Evolutionary conservation across 2,888 invertebrate species (phyloP), one percentile per base, ranked within the genome.

Genomic region (Autographa gamma): DNA sequence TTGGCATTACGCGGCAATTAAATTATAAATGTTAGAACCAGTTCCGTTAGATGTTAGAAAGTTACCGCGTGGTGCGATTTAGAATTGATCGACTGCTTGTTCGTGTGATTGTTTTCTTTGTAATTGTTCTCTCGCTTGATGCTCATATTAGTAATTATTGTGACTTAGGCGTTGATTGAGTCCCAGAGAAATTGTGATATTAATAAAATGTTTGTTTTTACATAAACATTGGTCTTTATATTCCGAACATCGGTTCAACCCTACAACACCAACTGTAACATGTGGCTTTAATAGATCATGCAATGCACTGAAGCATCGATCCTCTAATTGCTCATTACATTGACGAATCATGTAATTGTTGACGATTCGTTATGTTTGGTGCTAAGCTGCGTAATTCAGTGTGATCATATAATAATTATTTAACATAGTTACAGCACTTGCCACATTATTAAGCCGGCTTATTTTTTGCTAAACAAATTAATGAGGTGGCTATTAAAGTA

Each of bases 181-280:
- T 92, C 91, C 93, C 91, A 91, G 93, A 92, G 90, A 93, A 94
- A 93, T 92, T 95, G 95, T 95, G 95, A 95, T 95, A 95, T 94
- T 93, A 95, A 92, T 93, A 93, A 93, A 93, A 90, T 90, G 92
- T 93, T 93, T 92, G 90, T 92, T 90, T 86, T 82, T 82, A 73
- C 64, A 74, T 65, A 64, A 79, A 64, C 74, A 76, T 76, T 82
- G 73, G 69, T 73, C 60, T 79, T 79, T 77, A 11, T 54, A 69
- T 78, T 77, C 67, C n/a, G 34, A 60, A 31, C 54, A 19, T 18
- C 13, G 16, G 56, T 38, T 19, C 32, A 34, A 67, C n/a, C 59
- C 54, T 60, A 69, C 48, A 34, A 60, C 54, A 64, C 6, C 63
- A 19, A 52, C 6, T 31, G 64, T 66, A 64, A 52, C 77, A 34